A percentile compares a stretch with the other conserved stretches of the same genome.
phyloP scores from a whole-genome alignment of 2,797 vertebrate species.

The Taeniopygia guttata region DNA sequence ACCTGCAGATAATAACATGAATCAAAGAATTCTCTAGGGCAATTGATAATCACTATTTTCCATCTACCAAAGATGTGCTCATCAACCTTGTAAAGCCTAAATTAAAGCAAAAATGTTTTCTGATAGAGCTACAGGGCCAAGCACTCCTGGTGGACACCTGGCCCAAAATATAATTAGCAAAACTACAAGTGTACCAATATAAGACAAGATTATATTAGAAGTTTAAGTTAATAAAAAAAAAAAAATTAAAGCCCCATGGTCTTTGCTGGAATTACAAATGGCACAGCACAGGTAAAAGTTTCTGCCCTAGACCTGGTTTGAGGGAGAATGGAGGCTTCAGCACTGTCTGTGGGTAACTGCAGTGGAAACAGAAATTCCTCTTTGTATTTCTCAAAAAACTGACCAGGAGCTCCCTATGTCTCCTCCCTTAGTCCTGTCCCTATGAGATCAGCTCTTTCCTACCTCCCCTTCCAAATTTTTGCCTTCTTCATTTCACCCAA shows the following conservation, averaged over 20 bases:
- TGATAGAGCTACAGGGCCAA: background rate
- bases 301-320: background rate
- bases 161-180: background rate
- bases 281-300: background rate
- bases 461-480: background rate
- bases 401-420: no score
- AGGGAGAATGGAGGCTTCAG: background rate
- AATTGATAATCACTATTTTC: background rate
- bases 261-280: background rate
- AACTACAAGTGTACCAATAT: background rate
- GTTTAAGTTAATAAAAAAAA: background rate
- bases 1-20: background rate
- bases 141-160: background rate
- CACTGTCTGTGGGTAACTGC: background rate
- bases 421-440: background rate
- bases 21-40: background rate
- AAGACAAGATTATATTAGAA: background rate
- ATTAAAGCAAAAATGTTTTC: background rate
- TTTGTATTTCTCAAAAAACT: background rate
- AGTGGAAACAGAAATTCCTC: background rate
- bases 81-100: background rate
- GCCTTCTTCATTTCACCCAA: background rate
- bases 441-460: background rate
- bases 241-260: accelerated
- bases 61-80: background rate